phyloP scores from a whole-genome alignment of 2,797 vertebrate species.

The Falco berigora region DNA sequence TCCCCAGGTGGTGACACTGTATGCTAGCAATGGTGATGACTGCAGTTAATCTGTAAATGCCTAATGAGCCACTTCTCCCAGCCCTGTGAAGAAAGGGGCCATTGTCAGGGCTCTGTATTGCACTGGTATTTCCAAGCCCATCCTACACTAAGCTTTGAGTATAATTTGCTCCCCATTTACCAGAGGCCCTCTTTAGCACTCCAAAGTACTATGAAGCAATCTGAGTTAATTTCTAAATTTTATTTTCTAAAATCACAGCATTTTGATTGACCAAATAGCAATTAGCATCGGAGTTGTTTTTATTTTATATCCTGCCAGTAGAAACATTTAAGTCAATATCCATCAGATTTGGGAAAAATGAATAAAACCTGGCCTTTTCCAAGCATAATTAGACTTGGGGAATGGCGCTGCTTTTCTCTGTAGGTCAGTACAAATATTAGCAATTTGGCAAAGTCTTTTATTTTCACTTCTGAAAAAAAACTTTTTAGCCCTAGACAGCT shows the following conservation, averaged over 20 bases:
- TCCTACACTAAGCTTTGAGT: background rate
- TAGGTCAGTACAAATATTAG: constrained; percentile 5
- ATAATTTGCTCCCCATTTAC: background rate
- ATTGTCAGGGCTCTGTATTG: background rate
- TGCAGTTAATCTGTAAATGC: background rate
- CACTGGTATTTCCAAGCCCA: background rate
- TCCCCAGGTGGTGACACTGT: background rate
- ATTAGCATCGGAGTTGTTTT: constrained; percentile 7
- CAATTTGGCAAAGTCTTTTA: background rate
- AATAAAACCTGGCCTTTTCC: constrained; percentile 19
- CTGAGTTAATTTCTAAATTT: background rate
- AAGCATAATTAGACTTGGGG: constrained; percentile 9
- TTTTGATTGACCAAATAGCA: constrained; percentile 43
- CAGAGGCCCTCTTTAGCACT: background rate
- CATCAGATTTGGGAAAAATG: constrained; percentile 24
- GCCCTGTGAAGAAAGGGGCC: background rate
- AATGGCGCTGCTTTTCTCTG: background rate
- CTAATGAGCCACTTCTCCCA: background rate
- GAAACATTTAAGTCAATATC: constrained; percentile 35
- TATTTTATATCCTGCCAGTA: constrained; percentile 17
- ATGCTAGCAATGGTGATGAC: background rate
- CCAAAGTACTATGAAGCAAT: background rate
- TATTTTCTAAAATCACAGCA: constrained; percentile 3
- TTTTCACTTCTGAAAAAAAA: background rate
- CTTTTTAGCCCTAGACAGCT: background rate